These are phyloP conservation scores for Agrochola macilenta DNA, from an alignment of 2,888 invertebrate genomes.

Conservation along the genomic window DNA sequence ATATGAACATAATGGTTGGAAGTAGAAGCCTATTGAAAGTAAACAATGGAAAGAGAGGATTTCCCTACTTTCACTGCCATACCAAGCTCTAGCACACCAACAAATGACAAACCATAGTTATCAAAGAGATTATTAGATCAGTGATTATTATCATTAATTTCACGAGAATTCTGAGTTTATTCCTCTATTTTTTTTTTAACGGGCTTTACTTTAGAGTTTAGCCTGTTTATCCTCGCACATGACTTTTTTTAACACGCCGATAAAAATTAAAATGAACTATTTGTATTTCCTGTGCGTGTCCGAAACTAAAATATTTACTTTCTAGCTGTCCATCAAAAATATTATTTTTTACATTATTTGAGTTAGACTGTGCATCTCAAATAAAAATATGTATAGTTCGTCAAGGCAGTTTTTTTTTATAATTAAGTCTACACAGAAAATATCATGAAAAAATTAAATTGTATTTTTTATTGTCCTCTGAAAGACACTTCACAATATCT, in stretches of 20 bases:
- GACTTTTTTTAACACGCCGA: too few species aligned
- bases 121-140: background rate
- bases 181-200: background rate
- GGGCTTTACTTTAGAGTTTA: conserved; percentile 31
- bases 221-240: too few species aligned
- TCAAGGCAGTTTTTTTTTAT: background rate
- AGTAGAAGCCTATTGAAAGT: conserved; percentile 11
- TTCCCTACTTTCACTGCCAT: conserved; percentile 44
- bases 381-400: background rate
- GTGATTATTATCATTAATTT: background rate
- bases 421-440: background rate
- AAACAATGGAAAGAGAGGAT: conserved; percentile 36
- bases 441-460: too few species aligned
- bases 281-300: too few species aligned
- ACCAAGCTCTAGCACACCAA: background rate
- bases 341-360: too few species aligned
- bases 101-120: background rate
- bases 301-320: too few species aligned
- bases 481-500: background rate
- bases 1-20: conserved; percentile 12
- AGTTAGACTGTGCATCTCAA: background rate
- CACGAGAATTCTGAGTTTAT: background rate
- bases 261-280: too few species aligned
- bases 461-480: background rate
- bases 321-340: too few species aligned